Evolutionary conservation across 2,113 vertebrate genomes (phyloP).

Genomic region (Perccottus glenii): DNA sequence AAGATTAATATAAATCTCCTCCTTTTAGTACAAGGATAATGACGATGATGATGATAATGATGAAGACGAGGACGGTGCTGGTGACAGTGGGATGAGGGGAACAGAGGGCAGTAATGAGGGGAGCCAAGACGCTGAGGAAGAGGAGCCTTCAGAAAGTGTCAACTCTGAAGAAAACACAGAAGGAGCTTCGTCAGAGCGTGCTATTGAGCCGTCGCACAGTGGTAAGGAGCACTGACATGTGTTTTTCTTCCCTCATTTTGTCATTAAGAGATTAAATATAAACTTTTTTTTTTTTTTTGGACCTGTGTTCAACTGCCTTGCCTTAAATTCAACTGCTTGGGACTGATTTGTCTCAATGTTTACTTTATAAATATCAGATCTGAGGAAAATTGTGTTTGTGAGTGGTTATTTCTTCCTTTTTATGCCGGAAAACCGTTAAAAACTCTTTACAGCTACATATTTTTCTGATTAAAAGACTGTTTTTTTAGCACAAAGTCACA

Average conservation of each 20-base stretch:
- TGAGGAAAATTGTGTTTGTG: too few relatives aligned
- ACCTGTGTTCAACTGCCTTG: too few relatives aligned
- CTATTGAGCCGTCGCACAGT: conserved; percentile 84
- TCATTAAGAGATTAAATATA: background rate
- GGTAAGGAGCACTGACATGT: conserved; percentile 68
- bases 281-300: too few relatives aligned
- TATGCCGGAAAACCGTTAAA: too few relatives aligned
- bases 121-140: conserved; percentile 86
- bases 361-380: too few relatives aligned
- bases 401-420: too few relatives aligned
- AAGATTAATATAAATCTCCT: too few relatives aligned
- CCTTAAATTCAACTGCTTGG: too few relatives aligned
- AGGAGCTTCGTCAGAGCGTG: conserved; percentile 78
- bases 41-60: conserved; percentile 84
- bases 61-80: conserved; percentile 81
- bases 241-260: background rate
- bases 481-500: too few relatives aligned
- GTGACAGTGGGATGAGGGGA: conserved; percentile 84
- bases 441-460: too few relatives aligned
- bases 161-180: conserved; percentile 86
- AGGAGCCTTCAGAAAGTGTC: conserved; percentile 83
- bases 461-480: too few relatives aligned
- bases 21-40: conserved; percentile 78
- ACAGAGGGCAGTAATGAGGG: conserved; percentile 90
- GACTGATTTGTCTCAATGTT: too few relatives aligned